Conservation (phyloP, 2,113 vertebrate genomes). For the Heptranchias perlo region DNA sequence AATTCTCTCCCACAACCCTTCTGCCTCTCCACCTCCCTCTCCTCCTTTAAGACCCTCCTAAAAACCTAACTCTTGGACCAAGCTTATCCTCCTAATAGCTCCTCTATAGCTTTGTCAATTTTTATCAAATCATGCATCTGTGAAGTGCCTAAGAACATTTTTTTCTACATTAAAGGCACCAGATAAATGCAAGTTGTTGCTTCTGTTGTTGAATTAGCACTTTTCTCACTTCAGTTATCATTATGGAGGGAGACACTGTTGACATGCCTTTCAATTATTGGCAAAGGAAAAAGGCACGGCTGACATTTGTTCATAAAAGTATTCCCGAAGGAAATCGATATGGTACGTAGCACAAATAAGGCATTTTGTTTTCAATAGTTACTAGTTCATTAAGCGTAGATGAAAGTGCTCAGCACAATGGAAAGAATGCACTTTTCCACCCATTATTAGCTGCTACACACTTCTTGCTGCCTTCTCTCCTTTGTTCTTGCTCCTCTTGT, state of each 20-base stretch:
- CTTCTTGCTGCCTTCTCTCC: too few species aligned
- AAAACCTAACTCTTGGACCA: not conserved
- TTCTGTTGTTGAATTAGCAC: not conserved
- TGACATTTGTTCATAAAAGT: too few species aligned
- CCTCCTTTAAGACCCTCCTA: not conserved
- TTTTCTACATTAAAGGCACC: not conserved
- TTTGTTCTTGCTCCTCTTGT: too few species aligned
- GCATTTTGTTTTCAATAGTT: too few species aligned
- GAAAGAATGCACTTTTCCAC: too few species aligned
- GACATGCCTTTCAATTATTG: too few species aligned
- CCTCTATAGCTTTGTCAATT: not conserved
- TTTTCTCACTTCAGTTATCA: too few species aligned
- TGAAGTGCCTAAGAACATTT: not conserved
- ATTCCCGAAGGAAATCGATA: too few species aligned
- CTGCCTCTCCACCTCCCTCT: not conserved
- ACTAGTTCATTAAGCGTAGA: not conserved
- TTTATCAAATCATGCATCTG: not conserved
- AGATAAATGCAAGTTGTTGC: not conserved
- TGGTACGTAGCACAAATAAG: too few species aligned
- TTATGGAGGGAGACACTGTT: too few species aligned
- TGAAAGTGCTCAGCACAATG: not conserved
- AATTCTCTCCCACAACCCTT: not conserved
- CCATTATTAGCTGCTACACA: too few species aligned
- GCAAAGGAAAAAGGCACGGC: too few species aligned
- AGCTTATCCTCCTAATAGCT: not conserved